Base-by-base conservation (phyloP, 2,797 vertebrate species). In the Pseudochromis fuscus region DNA sequence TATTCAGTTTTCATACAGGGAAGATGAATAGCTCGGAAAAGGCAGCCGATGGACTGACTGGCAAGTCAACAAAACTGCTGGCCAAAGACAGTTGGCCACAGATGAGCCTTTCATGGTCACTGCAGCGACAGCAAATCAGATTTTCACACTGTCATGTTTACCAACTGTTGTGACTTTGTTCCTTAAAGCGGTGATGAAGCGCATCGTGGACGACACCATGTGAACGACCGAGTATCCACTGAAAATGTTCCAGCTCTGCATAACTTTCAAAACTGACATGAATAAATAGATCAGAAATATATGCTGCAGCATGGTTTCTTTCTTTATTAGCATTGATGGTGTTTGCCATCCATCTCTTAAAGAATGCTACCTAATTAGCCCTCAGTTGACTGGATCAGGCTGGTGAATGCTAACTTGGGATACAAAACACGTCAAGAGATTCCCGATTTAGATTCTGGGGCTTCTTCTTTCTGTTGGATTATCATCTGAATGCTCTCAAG, bases 131-230 rank as follows among this genome's bases (percentile, higher is more conserved):
- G 28, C 44, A 78, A 81, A 78, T 82, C 69, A 21, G 48, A 77
- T 82, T 77, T 77, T 61, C 74, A 84, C 63, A 64, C 81, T 68
- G 48, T 46, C 31, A 56, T 67, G 68, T 84, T 77, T 27, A 66
- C 61, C 61, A 61, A 67, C 69, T 67, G 64, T 15, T 71, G 46
- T 55, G 76, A 53, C 74, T 82, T 72, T 72, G 40, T 77, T 55
- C 73, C 38, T 25, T 42, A 5, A 23, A 49, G 55, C 30, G 30
- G 7, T 38, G 15, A 30, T 18, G n/a, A 24, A 46, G 24, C 45
- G 12, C 46, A 66, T 42, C 23, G 48, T 16, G 30, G 40, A 67
- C 56, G 27, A 42, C 18, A 18, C n/a, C n/a, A n/a, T n/a, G n/a
- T n/a, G n/a, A n/a, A n/a, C n/a, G n/a, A n/a, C n/a, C n/a, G n/a